Conservation (phyloP, 1,140 invertebrate species). For the Choristoneura fumiferana region DNA sequence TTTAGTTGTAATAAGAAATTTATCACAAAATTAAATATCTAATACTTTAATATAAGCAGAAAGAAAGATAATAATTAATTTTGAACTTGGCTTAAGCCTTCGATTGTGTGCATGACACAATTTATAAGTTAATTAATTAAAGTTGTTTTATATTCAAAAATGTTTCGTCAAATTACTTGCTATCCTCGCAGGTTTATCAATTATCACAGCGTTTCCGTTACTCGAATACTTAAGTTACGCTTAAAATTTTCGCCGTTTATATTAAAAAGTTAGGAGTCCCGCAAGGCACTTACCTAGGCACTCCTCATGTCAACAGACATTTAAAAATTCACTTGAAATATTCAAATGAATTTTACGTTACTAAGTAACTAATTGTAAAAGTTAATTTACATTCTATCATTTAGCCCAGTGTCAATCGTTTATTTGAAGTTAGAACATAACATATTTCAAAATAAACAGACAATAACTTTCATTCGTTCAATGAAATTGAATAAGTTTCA, state of each 20-base stretch:
- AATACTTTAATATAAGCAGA: not conserved
- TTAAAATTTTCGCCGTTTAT: conserved; percentile 23
- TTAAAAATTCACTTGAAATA: too few species aligned
- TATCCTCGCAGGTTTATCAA: conserved; percentile 44
- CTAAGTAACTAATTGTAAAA: too few species aligned
- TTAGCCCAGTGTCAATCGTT: too few species aligned
- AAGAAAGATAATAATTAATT: not conserved
- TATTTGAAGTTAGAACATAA: too few species aligned
- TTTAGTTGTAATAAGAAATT: conserved; percentile 29
- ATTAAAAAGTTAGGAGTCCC: conserved; percentile 30
- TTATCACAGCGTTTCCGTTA: conserved; percentile 57
- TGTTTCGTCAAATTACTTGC: conserved; percentile 22
- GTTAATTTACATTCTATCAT: too few species aligned
- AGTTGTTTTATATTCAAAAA: conserved; percentile 2
- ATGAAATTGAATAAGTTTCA: too few species aligned
- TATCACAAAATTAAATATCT: conserved; percentile 39
- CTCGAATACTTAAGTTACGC: conserved; percentile 42
- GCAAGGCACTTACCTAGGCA: conserved; percentile 57
- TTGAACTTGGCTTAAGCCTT: conserved; percentile 32
- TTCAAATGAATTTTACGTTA: too few species aligned
- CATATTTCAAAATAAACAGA: too few species aligned
- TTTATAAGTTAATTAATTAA: conserved; percentile 14
- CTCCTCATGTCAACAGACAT: conserved; percentile 28
- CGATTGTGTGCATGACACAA: conserved; percentile 32
- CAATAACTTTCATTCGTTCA: too few species aligned